Base-by-base conservation (phyloP, 1,140 invertebrate species). In the Chlorops oryzae region DNA sequence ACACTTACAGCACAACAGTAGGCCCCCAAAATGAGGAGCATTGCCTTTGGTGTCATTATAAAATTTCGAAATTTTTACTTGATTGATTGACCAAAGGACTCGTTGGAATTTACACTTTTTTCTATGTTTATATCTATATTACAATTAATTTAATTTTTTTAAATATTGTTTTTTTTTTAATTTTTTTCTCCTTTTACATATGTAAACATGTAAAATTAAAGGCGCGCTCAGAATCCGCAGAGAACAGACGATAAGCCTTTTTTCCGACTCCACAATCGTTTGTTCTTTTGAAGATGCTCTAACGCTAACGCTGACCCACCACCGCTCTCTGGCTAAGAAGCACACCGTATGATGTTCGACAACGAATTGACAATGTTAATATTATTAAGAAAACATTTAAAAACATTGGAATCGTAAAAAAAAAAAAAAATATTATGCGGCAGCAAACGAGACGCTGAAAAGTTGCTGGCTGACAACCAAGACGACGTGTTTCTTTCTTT, bases 321-420 rank as follows among this genome's bases (percentile, higher is more conserved):
- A 34, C 9, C 25, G 46, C 32, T 43, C 44, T 28, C 44, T 45
- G 43, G 44, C 47, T 47, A 37, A 62, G 60, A 63, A 65, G 64
- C 65, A 69, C 65, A 58, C 65, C 65, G 62, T 57, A 65, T 60
- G 65, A 61, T 62, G 59, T 64, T 66, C 65, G 60, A 42, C 59
- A 59, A 54, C 57, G 58, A 66, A 66, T 69, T 69, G 65, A 69
- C 65, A 69, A 69, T 56, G 59, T 59, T 63, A 58, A 62, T 61
- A 69, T 59, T 64, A 69, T 61, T 61, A 64, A 62, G 56, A 65
- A 69, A 69, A 69, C 65, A 66, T 69, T 69, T 59, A 62, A 69
- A 69, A 69, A 68, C 63, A 64, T 69, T 68, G 58, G 59, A 64
- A 62, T 54, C 60, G 39, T 32, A 9, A 32, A 32, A 32, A 32